Conservation (phyloP, 2,113 vertebrate genomes). For the Aspidoscelis tigris region DNA sequence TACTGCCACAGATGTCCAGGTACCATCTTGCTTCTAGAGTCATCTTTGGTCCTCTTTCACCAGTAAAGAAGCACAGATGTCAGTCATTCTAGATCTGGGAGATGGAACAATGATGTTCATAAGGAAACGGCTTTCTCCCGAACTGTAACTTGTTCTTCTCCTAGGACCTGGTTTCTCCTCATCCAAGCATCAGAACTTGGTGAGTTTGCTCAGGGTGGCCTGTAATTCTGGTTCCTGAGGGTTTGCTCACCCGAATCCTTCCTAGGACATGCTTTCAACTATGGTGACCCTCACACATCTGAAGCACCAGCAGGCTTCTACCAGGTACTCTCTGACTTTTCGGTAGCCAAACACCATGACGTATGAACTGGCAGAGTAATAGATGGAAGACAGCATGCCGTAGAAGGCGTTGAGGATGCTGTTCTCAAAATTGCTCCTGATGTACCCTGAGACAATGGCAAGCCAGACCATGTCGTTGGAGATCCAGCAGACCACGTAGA, state of each 20-base stretch:
- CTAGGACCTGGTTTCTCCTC: not conserved
- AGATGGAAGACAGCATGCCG: constrained; percentile 35
- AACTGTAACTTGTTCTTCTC: not conserved
- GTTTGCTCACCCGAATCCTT: not conserved
- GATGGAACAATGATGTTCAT: not conserved
- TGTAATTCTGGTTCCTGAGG: too few relatives aligned
- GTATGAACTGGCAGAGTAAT: constrained; percentile 42
- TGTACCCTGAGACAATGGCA: constrained; percentile 22
- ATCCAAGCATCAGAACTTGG: too few relatives aligned
- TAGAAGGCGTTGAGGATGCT: constrained; percentile 20
- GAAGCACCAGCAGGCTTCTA: constrained; percentile 23
- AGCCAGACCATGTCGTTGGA: constrained; percentile 37
- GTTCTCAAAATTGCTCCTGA: constrained; percentile 21
- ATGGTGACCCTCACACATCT: not conserved
- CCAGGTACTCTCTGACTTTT: constrained; percentile 29
- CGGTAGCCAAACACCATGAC: constrained; percentile 45
- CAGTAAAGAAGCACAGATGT: too few relatives aligned
- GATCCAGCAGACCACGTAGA: constrained; percentile 49
- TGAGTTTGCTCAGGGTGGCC: not conserved
- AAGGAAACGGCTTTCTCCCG: not conserved
- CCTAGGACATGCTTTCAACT: not conserved
- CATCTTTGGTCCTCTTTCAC: not conserved
- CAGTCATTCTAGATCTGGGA: not conserved
- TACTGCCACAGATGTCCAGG: not conserved
- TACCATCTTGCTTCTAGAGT: not conserved